Evolutionary conservation across 2,888 invertebrate species (phyloP).

Genomic region (Schizaphis graminum): DNA sequence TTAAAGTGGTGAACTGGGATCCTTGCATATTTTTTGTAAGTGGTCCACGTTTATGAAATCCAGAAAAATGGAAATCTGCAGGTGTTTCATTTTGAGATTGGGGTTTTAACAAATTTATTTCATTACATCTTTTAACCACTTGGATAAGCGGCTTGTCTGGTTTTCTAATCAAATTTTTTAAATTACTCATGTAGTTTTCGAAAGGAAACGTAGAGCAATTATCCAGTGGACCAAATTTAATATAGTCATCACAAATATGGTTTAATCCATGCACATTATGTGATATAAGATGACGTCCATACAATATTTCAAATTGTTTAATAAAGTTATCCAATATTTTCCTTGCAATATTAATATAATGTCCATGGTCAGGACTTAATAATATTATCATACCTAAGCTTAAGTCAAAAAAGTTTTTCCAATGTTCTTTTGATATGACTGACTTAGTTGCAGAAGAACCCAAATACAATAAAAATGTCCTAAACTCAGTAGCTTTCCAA

Average conservation of each 20-base stretch:
- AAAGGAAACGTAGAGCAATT: slow-evolving; percentile 17
- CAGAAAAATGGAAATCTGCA: neutral
- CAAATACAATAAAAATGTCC: slow-evolving; percentile 38
- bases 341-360: slow-evolving; percentile 16
- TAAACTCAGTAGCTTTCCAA: slow-evolving; percentile 29
- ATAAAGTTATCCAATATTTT: slow-evolving; percentile 25
- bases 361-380: slow-evolving; percentile 22
- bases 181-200: slow-evolving; percentile 30
- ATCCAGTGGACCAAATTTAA: slow-evolving; percentile 23
- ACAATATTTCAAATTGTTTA: slow-evolving; percentile 11
- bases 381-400: slow-evolving; percentile 33
- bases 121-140: slow-evolving; percentile 33
- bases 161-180: neutral
- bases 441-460: slow-evolving; percentile 24
- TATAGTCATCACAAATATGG: slow-evolving; percentile 14
- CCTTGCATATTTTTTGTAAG: neutral
- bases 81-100: neutral
- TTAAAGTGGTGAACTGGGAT: slow-evolving; percentile 2
- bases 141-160: slow-evolving; percentile 25
- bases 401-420: slow-evolving; percentile 34
- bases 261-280: slow-evolving; percentile 29
- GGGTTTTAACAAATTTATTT: slow-evolving; percentile 14
- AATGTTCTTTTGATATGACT: slow-evolving; percentile 25
- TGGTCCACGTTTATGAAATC: slow-evolving; percentile 16
- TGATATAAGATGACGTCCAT: slow-evolving; percentile 27